Conservation (phyloP, 2,888 invertebrate genomes). For the Hirtodrosophila cameraria region DNA sequence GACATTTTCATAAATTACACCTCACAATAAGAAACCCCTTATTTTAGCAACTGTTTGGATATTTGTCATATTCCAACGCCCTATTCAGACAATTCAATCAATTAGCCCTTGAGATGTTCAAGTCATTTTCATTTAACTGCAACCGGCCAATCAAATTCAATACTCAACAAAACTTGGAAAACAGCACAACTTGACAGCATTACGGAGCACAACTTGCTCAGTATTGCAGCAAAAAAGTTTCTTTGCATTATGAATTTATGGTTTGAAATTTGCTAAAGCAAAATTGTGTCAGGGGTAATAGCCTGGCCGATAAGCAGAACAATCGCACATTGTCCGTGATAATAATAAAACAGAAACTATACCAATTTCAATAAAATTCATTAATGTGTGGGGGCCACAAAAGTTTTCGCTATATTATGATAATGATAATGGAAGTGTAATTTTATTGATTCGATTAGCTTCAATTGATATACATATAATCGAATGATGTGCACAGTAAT, state of each 20-base stretch:
- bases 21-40: conserved; percentile 1
- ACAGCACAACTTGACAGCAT: conserved; percentile 45
- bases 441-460: too few species aligned
- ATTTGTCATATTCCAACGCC: conserved; percentile 3
- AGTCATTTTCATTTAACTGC: conserved; percentile 49
- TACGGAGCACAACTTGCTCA: conserved; percentile 45
- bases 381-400: conserved; percentile 28
- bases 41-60: conserved; percentile 5
- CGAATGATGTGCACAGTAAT: too few species aligned
- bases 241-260: conserved; percentile 58
- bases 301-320: neutral
- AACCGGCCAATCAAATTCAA: conserved; percentile 49
- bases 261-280: conserved; percentile 11
- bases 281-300: neutral
- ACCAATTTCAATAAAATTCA: conserved; percentile 56
- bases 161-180: conserved; percentile 12
- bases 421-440: conserved; percentile 56
- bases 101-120: conserved; percentile 40
- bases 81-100: conserved; percentile 49
- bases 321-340: neutral
- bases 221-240: conserved; percentile 13
- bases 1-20: neutral
- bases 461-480: too few species aligned
- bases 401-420: conserved; percentile 59
- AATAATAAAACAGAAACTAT: conserved; percentile 25